Percentiles rank a stretch among this genome's conserved stretches.
These are phyloP conservation scores for Pavo muticus DNA, from an alignment of 2,113 vertebrate genomes.

Conservation along the genomic window DNA sequence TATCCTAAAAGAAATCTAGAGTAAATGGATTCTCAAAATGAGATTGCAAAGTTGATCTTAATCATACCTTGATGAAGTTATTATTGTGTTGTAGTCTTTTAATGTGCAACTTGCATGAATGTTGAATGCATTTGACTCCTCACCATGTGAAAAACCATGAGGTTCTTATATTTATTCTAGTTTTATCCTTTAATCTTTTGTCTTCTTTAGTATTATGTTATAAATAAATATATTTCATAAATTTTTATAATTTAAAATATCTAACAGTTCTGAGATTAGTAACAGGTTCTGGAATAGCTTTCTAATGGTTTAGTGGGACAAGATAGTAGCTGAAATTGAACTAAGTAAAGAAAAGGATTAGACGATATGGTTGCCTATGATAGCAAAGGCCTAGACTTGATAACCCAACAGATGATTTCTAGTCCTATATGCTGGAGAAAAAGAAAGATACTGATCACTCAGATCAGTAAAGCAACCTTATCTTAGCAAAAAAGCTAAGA, in stretches of 20 bases:
- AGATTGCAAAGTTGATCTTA: slow-evolving; percentile 40
- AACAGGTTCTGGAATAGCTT: not conserved
- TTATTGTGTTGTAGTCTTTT: not conserved
- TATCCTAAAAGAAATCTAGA: not conserved
- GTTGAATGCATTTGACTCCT: not conserved
- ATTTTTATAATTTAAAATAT: not conserved
- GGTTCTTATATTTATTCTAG: not conserved
- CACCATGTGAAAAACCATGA: not conserved
- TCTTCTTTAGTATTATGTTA: not conserved
- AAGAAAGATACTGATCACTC: not conserved
- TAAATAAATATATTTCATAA: not conserved
- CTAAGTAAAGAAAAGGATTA: not conserved
- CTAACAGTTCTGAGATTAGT: not conserved
- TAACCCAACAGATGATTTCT: not conserved
- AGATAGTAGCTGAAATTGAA: not conserved
- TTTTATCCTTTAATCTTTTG: not conserved
- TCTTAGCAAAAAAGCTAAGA: slow-evolving; percentile 12
- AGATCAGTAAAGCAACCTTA: slow-evolving; percentile 42
- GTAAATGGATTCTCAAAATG: slow-evolving; percentile 54
- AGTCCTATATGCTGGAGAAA: not conserved
- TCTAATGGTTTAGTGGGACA: not conserved
- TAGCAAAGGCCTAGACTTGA: not conserved
- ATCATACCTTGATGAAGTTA: slow-evolving; percentile 21
- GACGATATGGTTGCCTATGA: not conserved
- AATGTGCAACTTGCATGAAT: not conserved